Base-by-base conservation (phyloP, 92 coral and sea anemone species). In the Zoanthus sansibaricus region DNA sequence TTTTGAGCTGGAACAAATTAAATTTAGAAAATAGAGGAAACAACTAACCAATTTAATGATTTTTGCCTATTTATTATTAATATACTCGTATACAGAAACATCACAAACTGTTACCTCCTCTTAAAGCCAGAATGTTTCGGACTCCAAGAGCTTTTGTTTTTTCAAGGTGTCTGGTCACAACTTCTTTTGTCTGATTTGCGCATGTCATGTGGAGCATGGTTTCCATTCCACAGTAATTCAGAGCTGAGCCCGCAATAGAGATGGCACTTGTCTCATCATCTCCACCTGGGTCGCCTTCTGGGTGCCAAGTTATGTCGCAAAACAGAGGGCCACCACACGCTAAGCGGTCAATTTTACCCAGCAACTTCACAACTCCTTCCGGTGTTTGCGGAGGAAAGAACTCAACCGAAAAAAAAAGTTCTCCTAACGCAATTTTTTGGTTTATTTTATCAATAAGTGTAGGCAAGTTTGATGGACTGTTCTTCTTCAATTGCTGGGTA, bases 301-400 rank as follows among this genome's bases (percentile, higher is more conserved):
- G 96, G 79, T 97, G 99, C 99, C 99, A 97, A 0, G 99, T 97
- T 51, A 97, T 78, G 55, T 97, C 99, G 74, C 99, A 97, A 78
- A 95, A 95, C 90, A 97, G 82, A 18, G 99, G 99, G 44, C 96
- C 95, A 17, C 97, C 98, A 52, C 88, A 76, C 5, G 93, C 87
- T 64, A 92, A 80, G 55, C 98, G 89, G 71, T 97, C 99, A 90
- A 97, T 94, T 79, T 93, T 97, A 18, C 94, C 99, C 45, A 97
- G 73, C 89, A 97, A 86, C 86, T 97, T 97, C 48, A 94, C 95
- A 18, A 97, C 99, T 76, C 99, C 99, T 61, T 94, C 94, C 0
- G 94, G 98, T 32, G 99, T 97, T 37, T 98, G 83, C 75, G 99
- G 99, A 17, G 99, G 99, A 61, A 97, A 97, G 75, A 97, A 97